A percentile compares a stretch with the other conserved stretches of the same genome.
These are phyloP conservation scores for Drosophila mimica DNA, from an alignment of 2,888 invertebrate genomes.

Conservation along the genomic window DNA sequence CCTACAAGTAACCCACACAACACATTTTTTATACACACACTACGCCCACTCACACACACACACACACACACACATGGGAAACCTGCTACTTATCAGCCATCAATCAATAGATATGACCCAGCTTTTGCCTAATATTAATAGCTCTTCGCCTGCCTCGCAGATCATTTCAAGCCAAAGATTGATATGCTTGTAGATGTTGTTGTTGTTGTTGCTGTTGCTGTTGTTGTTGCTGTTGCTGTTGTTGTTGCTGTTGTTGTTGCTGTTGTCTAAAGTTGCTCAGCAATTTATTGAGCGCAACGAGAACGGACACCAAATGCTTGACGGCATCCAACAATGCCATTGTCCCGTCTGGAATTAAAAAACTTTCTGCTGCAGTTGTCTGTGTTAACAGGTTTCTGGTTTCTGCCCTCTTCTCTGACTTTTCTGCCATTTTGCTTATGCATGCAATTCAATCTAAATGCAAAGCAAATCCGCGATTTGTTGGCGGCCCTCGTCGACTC, in stretches of 20 bases:
- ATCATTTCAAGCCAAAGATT: constrained; percentile 43
- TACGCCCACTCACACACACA: constrained; percentile 12
- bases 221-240: constrained; percentile 2
- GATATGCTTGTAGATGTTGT: constrained; percentile 49
- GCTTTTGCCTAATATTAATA: constrained; percentile 64
- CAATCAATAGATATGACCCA: constrained; percentile 68
- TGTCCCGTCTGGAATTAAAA: constrained; percentile 24
- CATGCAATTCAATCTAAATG: constrained; percentile 61
- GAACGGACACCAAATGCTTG: neutral
- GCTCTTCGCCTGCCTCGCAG: constrained; percentile 34
- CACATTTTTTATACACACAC: constrained; percentile 30
- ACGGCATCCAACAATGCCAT: neutral
- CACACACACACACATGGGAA: constrained; percentile 1
- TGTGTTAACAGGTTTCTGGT: constrained; percentile 44
- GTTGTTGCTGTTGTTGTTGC: neutral
- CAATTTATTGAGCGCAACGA: constrained; percentile 55
- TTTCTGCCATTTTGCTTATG: constrained; percentile 13
- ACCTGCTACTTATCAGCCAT: constrained; percentile 65
- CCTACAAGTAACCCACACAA: too few species aligned
- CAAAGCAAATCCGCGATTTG: constrained; percentile 40
- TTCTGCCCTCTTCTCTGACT: neutral
- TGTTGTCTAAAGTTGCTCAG: constrained; percentile 42
- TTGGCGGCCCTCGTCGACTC: constrained; percentile 10
- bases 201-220: neutral
- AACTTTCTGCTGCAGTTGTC: constrained; percentile 20